Evolutionary conservation across 2,888 invertebrate species (phyloP).

Genomic region (Ferrisia virgata): DNA sequence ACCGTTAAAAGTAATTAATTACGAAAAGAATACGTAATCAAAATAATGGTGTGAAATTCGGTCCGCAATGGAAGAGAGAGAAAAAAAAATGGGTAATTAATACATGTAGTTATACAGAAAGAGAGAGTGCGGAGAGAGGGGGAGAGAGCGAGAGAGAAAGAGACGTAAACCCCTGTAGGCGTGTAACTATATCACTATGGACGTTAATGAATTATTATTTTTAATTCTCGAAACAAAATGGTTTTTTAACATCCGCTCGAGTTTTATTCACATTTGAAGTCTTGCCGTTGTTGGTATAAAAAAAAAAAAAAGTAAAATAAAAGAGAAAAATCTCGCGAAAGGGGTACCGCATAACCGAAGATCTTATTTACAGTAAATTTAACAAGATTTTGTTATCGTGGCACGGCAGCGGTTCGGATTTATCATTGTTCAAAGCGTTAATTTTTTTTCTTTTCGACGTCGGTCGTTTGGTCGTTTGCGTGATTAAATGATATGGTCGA

Average conservation of each 20-base stretch:
- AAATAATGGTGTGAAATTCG: constrained; percentile 28
- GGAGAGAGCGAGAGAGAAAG: no score
- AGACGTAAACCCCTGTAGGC: not conserved
- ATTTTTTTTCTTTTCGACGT: not conserved
- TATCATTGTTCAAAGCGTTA: not conserved
- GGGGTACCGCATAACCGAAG: not conserved
- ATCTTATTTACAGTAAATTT: constrained; percentile 27
- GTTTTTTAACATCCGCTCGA: constrained; percentile 31
- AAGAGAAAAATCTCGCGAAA: not conserved
- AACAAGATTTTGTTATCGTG: constrained; percentile 7
- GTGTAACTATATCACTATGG: not conserved
- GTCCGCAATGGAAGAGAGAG: no score
- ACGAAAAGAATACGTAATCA: not conserved
- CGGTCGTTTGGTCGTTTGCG: not conserved
- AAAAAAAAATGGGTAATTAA: constrained; percentile 22
- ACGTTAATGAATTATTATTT: constrained; percentile 40
- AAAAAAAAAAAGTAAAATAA: not conserved
- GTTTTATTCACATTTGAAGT: not conserved
- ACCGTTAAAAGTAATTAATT: constrained; percentile 6
- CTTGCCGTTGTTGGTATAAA: not conserved
- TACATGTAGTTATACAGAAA: no score
- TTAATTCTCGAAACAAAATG: constrained; percentile 37
- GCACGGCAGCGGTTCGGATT: not conserved
- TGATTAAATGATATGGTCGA: not conserved
- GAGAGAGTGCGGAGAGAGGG: no score